Base-by-base conservation (phyloP, 92 coral and sea anemone species). In the Chrysogorgia sp. region DNA sequence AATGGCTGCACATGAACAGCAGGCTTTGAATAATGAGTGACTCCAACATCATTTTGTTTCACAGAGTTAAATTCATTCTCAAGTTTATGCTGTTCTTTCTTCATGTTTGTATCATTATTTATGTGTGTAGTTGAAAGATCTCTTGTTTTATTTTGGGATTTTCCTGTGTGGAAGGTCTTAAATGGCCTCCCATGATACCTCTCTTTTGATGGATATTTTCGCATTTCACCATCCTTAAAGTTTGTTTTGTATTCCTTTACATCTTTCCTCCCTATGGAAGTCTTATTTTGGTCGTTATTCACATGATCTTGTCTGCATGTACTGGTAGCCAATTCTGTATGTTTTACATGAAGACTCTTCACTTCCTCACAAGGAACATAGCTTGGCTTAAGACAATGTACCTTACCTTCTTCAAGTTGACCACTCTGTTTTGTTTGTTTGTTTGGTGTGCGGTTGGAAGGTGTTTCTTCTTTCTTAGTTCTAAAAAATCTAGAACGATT, bases 1-100 rank as follows among this genome's bases (percentile, higher is more conserved):
- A 68, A 47, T 23, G 75, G 75, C 21, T 68, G 75, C 58, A 68
- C 75, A 68, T 68, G 75, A 68, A 68, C 57, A 41, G 75, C 75
- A 24, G 75, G 75, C 45, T 68, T 68, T 68, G 45, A 35, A 45
- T 68, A 55, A 9, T 68, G 75, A 1, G 58, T 34, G 17, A 58
- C 32, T 33, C 29, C 19, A 55, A 7, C 32, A 68, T 41, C 75
- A 24, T 26, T 68, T 20, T 55, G 30, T 55, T 25, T 68, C 26
- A 47, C 26, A 41, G 52, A 12, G 25, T 13, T 29, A 0, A 33
- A 9, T 13, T 41, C 75, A 40, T 24, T 68, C 32, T 45, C 48
- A 40, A 8, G 6, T 68, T 59, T 59, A 59, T 33, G 34, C 21
- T 17, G 15, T 7, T 8, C 34, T 68, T 43, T 68, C 24, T 8